Evolutionary conservation across 2,888 invertebrate genomes (phyloP).

Genomic region (Crepidodera aurea): DNA sequence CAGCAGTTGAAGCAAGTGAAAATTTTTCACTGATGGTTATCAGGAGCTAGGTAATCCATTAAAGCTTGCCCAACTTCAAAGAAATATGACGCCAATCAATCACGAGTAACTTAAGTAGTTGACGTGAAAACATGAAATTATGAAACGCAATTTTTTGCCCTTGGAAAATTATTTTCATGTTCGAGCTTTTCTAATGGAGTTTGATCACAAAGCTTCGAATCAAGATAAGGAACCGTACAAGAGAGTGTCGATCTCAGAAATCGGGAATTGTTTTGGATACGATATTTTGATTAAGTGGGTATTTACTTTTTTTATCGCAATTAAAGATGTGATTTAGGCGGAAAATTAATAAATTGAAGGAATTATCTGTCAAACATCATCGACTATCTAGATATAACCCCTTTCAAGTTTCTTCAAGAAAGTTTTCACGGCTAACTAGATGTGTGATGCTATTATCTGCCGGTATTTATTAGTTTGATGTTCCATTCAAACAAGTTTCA

Average conservation of each 20-base stretch:
- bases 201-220: not conserved
- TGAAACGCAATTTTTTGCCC: conserved; percentile 39
- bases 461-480: too few relatives aligned
- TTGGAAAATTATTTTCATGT: conserved; percentile 15
- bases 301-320: too few relatives aligned
- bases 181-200: conserved; percentile 11
- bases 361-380: too few relatives aligned
- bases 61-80: conserved; percentile 29
- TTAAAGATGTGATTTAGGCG: too few relatives aligned
- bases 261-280: too few relatives aligned
- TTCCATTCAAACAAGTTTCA: too few relatives aligned
- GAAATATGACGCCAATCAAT: conserved; percentile 41
- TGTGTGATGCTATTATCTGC: too few relatives aligned
- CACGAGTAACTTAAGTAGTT: conserved; percentile 43
- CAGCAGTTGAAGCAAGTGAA: conserved; percentile 1
- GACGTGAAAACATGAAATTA: conserved; percentile 53
- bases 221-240: not conserved
- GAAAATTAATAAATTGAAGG: too few relatives aligned
- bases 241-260: not conserved
- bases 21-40: conserved; percentile 21
- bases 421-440: too few relatives aligned
- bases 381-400: too few relatives aligned
- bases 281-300: too few relatives aligned
- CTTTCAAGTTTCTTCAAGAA: too few relatives aligned
- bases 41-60: conserved; percentile 20